A percentile compares a stretch with the other conserved stretches of the same genome.
These are phyloP conservation scores for Sternotherus odoratus DNA, from an alignment of 2,797 vertebrate genomes.

Conservation along the genomic window DNA sequence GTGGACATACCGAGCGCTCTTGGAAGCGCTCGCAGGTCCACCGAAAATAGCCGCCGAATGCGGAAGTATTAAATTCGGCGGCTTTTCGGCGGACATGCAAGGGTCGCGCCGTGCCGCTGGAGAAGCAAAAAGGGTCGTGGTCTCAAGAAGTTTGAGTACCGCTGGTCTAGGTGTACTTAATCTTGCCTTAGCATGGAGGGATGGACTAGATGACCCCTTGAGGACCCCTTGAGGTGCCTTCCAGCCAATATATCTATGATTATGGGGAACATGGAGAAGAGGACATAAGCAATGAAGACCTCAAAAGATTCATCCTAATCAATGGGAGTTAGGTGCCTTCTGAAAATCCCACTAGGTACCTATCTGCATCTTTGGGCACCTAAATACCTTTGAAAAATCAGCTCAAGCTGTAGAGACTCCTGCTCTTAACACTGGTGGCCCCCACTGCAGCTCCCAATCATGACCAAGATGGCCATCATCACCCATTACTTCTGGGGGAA, in stretches of 20 bases:
- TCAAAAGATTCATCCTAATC: background rate
- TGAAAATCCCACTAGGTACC: background rate
- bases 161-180: background rate
- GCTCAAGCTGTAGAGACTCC: background rate
- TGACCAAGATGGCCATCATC: conserved; percentile 3
- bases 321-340: background rate
- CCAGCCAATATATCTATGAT: background rate
- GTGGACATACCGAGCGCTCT: too few relatives aligned
- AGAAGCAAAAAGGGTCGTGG: too few relatives aligned
- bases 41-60: too few relatives aligned
- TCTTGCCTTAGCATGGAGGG: background rate
- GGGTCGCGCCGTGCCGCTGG: too few relatives aligned
- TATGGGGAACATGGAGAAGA: background rate
- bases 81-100: too few relatives aligned
- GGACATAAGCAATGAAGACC: background rate
- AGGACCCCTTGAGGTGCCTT: background rate
- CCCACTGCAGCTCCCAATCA: background rate
- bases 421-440: background rate
- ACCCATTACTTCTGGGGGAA: background rate
- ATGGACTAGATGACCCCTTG: background rate
- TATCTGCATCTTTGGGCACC: background rate
- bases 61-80: too few relatives aligned
- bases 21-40: too few relatives aligned
- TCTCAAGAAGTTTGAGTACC: too few relatives aligned
- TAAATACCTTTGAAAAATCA: background rate